Percentiles rank a stretch among this genome's conserved stretches.
These are phyloP conservation scores for Alca torda DNA, from an alignment of 2,797 vertebrate species.

Conservation along the genomic window DNA sequence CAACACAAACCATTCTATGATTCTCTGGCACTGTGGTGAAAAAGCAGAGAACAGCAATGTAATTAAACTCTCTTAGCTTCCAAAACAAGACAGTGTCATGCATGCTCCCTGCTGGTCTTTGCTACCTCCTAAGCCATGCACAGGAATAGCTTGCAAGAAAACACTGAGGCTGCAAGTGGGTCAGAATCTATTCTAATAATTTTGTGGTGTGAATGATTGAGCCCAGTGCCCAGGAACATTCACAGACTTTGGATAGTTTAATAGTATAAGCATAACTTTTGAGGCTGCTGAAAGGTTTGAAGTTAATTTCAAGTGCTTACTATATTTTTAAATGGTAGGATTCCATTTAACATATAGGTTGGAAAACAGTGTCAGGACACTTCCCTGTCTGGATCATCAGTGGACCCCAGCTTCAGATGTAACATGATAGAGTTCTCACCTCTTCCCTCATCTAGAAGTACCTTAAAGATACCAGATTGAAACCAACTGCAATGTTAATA, in stretches of 20 bases:
- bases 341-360: rapidly evolving
- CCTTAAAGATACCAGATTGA: background rate
- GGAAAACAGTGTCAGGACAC: background rate
- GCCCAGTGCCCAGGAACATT: background rate
- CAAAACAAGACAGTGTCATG: background rate
- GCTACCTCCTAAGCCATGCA: background rate
- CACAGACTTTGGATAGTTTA: background rate
- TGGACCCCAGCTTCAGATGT: background rate
- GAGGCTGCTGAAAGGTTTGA: background rate
- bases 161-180: background rate
- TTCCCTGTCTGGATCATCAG: background rate
- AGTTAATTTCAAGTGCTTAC: background rate
- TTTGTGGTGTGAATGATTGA: background rate
- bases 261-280: background rate
- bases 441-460: background rate
- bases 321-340: background rate
- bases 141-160: background rate
- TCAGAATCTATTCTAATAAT: background rate
- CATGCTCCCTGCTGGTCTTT: background rate
- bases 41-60: background rate
- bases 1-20: background rate
- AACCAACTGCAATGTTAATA: background rate
- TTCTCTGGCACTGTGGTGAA: background rate
- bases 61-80: background rate
- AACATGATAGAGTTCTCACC: background rate